Evolutionary conservation across 2,888 invertebrate genomes (phyloP).

Genomic region (Drosophila paracracens): DNA sequence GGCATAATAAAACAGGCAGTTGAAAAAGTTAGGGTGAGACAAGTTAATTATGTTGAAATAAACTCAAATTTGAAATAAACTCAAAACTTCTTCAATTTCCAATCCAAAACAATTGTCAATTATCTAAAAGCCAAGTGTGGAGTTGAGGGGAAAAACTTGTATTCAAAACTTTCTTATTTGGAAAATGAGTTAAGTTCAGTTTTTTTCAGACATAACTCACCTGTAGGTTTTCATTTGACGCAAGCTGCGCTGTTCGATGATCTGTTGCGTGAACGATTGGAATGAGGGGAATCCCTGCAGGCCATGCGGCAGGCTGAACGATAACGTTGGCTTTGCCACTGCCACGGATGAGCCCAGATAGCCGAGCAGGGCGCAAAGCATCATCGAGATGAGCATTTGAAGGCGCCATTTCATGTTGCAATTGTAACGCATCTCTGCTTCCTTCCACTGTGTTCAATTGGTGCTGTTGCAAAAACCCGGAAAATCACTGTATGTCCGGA

Average conservation of each 20-base stretch:
- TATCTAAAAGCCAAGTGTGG: neutral
- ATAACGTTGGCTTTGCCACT: constrained; percentile 84
- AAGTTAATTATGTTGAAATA: neutral
- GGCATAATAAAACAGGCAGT: neutral
- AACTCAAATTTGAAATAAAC: neutral
- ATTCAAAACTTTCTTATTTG: neutral
- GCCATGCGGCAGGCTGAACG: constrained; percentile 82
- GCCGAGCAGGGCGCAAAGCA: constrained; percentile 79
- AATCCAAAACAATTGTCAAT: neutral
- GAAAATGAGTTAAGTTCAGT: neutral
- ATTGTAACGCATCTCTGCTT: constrained; percentile 47
- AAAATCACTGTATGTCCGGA: neutral
- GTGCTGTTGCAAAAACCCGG: neutral
- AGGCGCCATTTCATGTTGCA: constrained; percentile 67
- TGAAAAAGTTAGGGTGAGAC: neutral
- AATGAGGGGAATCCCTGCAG: constrained; percentile 83
- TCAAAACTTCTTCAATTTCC: neutral
- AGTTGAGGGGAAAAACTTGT: neutral
- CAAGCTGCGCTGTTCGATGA: constrained; percentile 83
- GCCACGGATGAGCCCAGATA: constrained; percentile 77
- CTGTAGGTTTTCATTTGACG: constrained; percentile 85
- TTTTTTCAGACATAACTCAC: constrained; percentile 63
- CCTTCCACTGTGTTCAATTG: neutral
- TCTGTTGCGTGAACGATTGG: constrained; percentile 84
- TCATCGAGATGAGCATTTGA: constrained; percentile 74